Conservation (phyloP, 2,797 vertebrate species). For the Gymnopithys bicolor region DNA sequence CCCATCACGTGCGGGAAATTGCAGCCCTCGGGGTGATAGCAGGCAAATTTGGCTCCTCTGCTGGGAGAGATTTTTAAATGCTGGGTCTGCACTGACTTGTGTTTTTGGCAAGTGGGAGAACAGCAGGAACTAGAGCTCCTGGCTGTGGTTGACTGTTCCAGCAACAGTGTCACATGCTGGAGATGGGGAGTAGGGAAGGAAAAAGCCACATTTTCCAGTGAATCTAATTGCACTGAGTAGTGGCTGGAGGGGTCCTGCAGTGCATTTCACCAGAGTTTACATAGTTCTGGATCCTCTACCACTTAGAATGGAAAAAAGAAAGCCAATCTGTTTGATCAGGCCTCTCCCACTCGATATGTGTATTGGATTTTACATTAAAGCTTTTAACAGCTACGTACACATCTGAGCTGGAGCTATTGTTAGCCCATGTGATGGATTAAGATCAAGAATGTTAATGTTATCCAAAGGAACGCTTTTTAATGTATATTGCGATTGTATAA, state of each 20-base stretch:
- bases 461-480: conserved; percentile 84
- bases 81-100: rapidly evolving
- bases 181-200: rapidly evolving
- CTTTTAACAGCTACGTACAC: conserved; percentile 82
- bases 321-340: conserved; percentile 84
- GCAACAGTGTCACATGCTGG: rapidly evolving
- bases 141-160: not conserved
- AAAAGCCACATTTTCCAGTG: not conserved
- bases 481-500: conserved; percentile 87
- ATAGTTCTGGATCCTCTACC: conserved; percentile 74
- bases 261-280: conserved; percentile 66
- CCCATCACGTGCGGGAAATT: not conserved
- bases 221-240: not conserved
- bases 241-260: conserved; percentile 15
- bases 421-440: conserved; percentile 86
- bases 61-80: not conserved
- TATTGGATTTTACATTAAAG: conserved; percentile 82
- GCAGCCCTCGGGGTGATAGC: not conserved
- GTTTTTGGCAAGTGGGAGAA: not conserved
- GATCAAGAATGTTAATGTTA: conserved; percentile 88
- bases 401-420: conserved; percentile 83
- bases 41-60: not conserved
- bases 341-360: conserved; percentile 74
- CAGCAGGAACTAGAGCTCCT: not conserved
- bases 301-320: conserved; percentile 77